These are phyloP conservation scores for Paratilapia polleni DNA, from an alignment of 2,113 vertebrate genomes.

Conservation along the genomic window DNA sequence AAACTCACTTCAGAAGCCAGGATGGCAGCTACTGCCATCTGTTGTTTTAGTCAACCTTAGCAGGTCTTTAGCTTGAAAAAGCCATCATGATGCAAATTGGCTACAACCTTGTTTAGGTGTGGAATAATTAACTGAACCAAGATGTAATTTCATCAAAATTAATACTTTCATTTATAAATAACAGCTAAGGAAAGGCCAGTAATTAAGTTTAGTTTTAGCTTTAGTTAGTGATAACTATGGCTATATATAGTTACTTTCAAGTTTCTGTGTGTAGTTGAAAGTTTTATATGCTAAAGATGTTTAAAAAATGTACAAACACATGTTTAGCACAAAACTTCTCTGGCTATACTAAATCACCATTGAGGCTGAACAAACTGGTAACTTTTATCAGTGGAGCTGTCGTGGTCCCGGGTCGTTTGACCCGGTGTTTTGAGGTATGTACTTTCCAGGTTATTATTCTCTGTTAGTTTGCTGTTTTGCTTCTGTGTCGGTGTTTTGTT, in stretches of 20 bases:
- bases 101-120: not conserved
- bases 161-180: not conserved
- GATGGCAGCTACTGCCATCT: fast-evolving
- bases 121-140: not conserved
- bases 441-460: no score
- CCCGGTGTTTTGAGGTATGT: no score
- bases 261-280: not conserved
- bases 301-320: no score
- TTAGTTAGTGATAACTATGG: not conserved
- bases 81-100: fast-evolving
- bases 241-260: not conserved
- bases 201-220: not conserved
- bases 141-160: not conserved
- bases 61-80: not conserved
- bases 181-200: not conserved
- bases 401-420: no score
- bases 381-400: not conserved
- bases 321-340: no score
- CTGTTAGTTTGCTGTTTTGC: no score
- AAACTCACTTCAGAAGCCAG: not conserved
- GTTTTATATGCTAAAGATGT: no score
- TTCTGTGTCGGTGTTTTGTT: no score
- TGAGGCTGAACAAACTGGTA: not conserved
- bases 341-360: not conserved
- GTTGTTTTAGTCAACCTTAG: not conserved